Evolutionary conservation across 2,113 vertebrate species (phyloP).

Genomic region (Pongo abelii): DNA sequence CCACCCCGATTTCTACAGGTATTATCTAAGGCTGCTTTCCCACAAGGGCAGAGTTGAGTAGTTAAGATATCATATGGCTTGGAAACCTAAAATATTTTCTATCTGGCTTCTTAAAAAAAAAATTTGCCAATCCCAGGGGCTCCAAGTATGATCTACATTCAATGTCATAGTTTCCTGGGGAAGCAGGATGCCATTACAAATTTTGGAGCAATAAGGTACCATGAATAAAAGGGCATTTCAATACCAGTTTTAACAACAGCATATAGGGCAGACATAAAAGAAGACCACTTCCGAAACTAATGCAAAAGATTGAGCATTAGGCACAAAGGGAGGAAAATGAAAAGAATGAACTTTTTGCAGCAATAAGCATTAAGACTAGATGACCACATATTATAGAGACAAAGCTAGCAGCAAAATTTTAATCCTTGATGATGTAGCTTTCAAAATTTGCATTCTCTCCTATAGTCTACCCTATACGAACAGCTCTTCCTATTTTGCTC

Average conservation of each 20-base stretch:
- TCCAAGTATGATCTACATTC: not conserved
- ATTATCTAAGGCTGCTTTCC: not conserved
- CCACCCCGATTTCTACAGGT: not conserved
- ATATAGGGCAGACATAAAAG: not conserved
- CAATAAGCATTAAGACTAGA: not conserved
- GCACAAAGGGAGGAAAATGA: not conserved
- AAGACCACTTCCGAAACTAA: slow-evolving; percentile 18
- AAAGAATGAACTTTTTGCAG: not conserved
- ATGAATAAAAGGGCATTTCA: slow-evolving; percentile 5
- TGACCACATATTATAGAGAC: not conserved
- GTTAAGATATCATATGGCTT: not conserved
- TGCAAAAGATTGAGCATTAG: not conserved
- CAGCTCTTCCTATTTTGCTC: not conserved
- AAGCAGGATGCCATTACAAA: not conserved
- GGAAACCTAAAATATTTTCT: slow-evolving; percentile 14
- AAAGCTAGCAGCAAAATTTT: slow-evolving; percentile 21
- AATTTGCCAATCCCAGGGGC: too few relatives aligned
- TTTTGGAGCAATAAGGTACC: not conserved
- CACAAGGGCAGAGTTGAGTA: not conserved
- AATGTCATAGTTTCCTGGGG: slow-evolving; percentile 23
- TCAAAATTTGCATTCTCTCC: slow-evolving; percentile 26
- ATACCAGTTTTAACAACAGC: not conserved
- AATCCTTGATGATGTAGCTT: not conserved
- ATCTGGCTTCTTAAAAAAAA: not conserved
- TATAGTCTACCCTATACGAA: not conserved